Percentiles rank a stretch among this genome's conserved stretches.
These are phyloP conservation scores for Daphoenositta chrysoptera DNA, from an alignment of 2,113 vertebrate species.

Conservation along the genomic window DNA sequence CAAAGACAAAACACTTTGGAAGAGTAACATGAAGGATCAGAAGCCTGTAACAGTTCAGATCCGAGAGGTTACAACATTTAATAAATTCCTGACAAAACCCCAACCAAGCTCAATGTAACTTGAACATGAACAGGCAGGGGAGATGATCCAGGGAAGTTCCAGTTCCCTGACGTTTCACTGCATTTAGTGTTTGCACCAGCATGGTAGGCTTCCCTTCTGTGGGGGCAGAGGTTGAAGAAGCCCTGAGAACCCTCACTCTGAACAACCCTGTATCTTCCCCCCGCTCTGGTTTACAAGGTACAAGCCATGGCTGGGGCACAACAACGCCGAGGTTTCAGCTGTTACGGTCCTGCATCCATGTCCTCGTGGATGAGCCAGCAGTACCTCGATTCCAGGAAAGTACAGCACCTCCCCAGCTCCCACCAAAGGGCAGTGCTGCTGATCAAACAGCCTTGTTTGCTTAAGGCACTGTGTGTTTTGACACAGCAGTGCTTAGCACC, in stretches of 20 bases:
- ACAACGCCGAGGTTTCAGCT: neutral
- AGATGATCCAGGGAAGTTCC: neutral
- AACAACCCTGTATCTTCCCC: neutral
- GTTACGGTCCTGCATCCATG: neutral
- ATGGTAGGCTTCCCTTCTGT: fast-evolving
- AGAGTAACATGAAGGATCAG: neutral
- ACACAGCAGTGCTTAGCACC: neutral
- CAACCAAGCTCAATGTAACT: neutral
- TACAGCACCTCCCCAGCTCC: neutral
- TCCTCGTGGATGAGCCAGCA: neutral
- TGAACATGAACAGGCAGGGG: neutral
- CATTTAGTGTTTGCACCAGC: neutral
- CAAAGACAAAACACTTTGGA: neutral
- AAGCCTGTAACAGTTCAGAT: neutral
- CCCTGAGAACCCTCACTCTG: neutral
- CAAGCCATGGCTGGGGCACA: neutral
- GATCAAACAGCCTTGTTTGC: slow-evolving; percentile 43
- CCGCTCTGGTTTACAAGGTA: neutral
- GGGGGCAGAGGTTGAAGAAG: neutral
- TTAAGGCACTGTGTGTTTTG: slow-evolving; percentile 1
- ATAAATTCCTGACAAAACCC: neutral
- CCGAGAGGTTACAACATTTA: neutral
- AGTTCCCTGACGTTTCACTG: neutral
- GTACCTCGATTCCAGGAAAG: neutral
- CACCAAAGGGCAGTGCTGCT: neutral